These are phyloP conservation scores for Toxostoma redivivum DNA, from an alignment of 2,113 vertebrate genomes.

Conservation along the genomic window DNA sequence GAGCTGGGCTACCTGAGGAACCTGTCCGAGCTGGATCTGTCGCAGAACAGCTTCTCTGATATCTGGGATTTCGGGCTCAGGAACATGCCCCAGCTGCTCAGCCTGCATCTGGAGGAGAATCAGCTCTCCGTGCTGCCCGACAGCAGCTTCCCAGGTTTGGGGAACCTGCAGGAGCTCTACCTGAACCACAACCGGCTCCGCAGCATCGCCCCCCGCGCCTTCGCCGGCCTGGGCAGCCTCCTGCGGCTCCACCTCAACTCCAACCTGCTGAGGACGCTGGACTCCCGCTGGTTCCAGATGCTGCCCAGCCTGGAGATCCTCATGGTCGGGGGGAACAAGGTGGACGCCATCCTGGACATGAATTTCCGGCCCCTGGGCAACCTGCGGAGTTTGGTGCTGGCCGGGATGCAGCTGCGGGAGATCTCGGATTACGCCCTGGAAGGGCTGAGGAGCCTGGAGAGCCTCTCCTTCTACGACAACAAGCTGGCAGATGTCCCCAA, in stretches of 20 bases:
- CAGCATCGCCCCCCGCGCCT: conserved; percentile 81
- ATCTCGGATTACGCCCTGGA: conserved; percentile 85
- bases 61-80: conserved; percentile 70
- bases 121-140: conserved; percentile 80
- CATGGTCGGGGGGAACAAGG: conserved; percentile 91
- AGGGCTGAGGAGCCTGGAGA: conserved; percentile 84
- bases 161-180: conserved; percentile 87
- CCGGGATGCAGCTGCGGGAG: conserved; percentile 83
- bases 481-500: conserved; percentile 80
- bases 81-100: conserved; percentile 80
- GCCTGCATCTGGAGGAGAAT: conserved; percentile 92
- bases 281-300: conserved; percentile 85
- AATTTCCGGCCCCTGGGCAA: conserved; percentile 84
- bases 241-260: conserved; percentile 92
- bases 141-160: conserved; percentile 79
- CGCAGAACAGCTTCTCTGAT: conserved; percentile 85
- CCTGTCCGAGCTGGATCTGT: conserved; percentile 90
- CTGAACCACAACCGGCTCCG: conserved; percentile 90
- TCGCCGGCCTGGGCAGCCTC: conserved; percentile 78
- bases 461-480: conserved; percentile 93
- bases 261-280: conserved; percentile 80
- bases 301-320: conserved; percentile 88
- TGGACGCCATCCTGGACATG: conserved; percentile 82
- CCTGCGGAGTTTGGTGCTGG: conserved; percentile 88
- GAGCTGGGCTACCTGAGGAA: conserved; percentile 80